phyloP scores from a whole-genome alignment of 1,140 invertebrate species.

The Campoletis sonorensis region DNA sequence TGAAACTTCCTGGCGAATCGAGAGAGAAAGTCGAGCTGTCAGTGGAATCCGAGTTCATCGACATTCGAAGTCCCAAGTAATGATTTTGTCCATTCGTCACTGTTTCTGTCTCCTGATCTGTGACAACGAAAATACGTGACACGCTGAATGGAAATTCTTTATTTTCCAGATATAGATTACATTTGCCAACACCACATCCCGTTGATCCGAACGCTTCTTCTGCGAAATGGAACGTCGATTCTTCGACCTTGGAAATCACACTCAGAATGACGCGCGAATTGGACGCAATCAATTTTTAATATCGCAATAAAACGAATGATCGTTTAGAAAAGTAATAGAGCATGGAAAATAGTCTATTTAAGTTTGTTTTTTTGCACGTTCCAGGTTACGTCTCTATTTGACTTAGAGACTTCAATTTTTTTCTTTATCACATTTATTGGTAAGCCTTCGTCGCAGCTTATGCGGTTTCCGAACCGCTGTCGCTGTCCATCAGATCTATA shows the following conservation, averaged over 20 bases:
- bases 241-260: constrained; percentile 82
- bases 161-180: constrained; percentile 79
- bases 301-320: constrained; percentile 15
- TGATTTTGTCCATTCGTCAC: constrained; percentile 42
- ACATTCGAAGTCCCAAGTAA: constrained; percentile 79
- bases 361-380: too few species aligned
- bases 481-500: too few species aligned
- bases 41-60: constrained; percentile 83
- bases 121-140: background rate
- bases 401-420: too few species aligned
- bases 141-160: background rate
- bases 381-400: too few species aligned
- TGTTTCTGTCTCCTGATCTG: background rate
- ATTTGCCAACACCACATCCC: constrained; percentile 85
- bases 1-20: constrained; percentile 85
- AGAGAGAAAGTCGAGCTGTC: constrained; percentile 82
- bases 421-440: too few species aligned
- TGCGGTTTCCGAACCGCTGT: too few species aligned
- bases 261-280: constrained; percentile 85
- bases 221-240: constrained; percentile 86
- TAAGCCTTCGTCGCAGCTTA: too few species aligned
- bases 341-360: background rate
- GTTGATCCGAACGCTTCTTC: constrained; percentile 87
- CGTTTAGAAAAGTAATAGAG: background rate
- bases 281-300: constrained; percentile 90